Conservation (phyloP, 2,797 vertebrate species). For the Sphenopsis melanotis region DNA sequence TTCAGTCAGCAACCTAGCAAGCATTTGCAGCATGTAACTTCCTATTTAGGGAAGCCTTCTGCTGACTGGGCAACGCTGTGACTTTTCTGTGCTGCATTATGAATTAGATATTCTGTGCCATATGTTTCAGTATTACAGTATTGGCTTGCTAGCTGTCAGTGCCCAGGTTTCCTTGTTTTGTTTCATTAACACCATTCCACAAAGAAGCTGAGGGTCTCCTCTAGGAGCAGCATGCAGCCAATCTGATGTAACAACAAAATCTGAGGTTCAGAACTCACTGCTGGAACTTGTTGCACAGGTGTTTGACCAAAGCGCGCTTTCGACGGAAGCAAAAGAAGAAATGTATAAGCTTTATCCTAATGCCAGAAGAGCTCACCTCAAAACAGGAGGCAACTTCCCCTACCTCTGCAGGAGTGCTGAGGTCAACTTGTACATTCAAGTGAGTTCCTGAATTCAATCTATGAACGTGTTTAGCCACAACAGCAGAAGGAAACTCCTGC, state of each 20-base stretch:
- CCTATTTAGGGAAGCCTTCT: background rate
- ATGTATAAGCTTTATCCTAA: constrained; percentile 98
- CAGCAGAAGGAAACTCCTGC: background rate
- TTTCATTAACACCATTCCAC: background rate
- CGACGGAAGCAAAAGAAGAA: constrained; percentile 95
- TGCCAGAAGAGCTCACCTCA: constrained; percentile 93
- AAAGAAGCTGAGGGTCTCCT: background rate
- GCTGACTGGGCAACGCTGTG: background rate
- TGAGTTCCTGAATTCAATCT: constrained; percentile 46
- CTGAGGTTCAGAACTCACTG: background rate
- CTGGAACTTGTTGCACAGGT: constrained; percentile 74
- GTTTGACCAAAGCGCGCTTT: constrained; percentile 97
- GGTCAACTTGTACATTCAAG: constrained; percentile 96
- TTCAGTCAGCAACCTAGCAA: background rate
- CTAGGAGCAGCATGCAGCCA: background rate
- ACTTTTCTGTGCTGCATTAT: background rate
- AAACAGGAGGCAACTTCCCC: constrained; percentile 97
- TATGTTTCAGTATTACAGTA: rapidly evolving
- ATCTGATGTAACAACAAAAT: background rate
- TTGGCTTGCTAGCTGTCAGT: background rate
- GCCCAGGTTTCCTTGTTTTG: background rate
- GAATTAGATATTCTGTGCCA: background rate
- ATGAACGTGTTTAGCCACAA: rapidly evolving
- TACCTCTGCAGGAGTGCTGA: constrained; percentile 96
- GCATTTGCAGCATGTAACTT: background rate